Evolutionary conservation across 2,888 invertebrate genomes (phyloP).

Genomic region (Pyrgus malvae): DNA sequence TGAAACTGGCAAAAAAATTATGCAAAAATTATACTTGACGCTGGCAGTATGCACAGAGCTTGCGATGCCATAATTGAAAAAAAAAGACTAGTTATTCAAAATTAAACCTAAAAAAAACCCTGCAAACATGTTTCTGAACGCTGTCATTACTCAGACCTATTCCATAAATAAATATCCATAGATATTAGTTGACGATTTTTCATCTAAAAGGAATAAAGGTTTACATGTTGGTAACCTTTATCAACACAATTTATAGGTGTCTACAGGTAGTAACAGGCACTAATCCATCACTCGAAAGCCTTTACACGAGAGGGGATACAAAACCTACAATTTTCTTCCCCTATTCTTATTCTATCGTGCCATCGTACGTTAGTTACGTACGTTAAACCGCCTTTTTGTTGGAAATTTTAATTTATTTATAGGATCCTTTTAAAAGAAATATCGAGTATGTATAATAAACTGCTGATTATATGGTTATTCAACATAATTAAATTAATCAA

Average conservation of each 20-base stretch:
- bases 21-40: too few species aligned
- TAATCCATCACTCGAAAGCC: constrained; percentile 20
- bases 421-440: too few species aligned
- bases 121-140: background rate
- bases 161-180: background rate
- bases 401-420: background rate
- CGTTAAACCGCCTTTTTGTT: background rate
- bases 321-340: constrained; percentile 18
- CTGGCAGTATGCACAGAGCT: too few species aligned
- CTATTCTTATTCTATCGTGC: background rate
- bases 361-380: too few species aligned
- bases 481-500: too few species aligned
- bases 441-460: too few species aligned
- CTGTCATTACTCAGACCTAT: background rate
- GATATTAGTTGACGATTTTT: background rate
- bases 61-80: too few species aligned
- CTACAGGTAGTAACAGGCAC: constrained; percentile 9
- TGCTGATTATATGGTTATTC: too few species aligned
- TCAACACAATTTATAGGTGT: constrained; percentile 15
- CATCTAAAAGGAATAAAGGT: background rate
- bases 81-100: too few species aligned
- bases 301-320: background rate
- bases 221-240: constrained; percentile 16
- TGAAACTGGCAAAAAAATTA: too few species aligned
- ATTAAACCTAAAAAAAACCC: too few species aligned